These are phyloP conservation scores for Cephus sareptanus DNA, from an alignment of 2,888 invertebrate species.

Conservation along the genomic window DNA sequence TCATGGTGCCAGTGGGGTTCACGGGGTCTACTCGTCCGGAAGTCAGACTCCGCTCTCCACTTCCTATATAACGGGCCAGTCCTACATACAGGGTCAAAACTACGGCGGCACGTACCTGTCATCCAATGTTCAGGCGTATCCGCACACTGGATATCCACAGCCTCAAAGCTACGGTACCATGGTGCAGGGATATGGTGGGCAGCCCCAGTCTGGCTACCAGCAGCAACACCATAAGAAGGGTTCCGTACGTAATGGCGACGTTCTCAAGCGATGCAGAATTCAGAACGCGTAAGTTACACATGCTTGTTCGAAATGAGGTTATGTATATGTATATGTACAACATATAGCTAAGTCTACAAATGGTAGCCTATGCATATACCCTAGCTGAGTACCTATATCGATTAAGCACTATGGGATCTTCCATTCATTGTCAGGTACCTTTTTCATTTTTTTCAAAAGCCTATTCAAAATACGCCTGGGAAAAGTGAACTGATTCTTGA, in stretches of 20 bases:
- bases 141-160: slow-evolving; percentile 52
- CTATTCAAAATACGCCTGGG: background rate
- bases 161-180: slow-evolving; percentile 61
- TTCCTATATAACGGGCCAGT: slow-evolving; percentile 63
- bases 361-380: too few species aligned
- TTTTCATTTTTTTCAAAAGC: background rate
- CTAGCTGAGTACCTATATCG: background rate
- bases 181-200: slow-evolving; percentile 61
- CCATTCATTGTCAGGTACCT: background rate
- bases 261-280: slow-evolving; percentile 74
- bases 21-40: slow-evolving; percentile 57
- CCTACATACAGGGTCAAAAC: slow-evolving; percentile 62
- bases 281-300: slow-evolving; percentile 73
- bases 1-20: slow-evolving; percentile 48
- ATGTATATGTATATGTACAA: too few species aligned
- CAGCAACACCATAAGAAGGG: slow-evolving; percentile 75
- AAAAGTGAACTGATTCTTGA: background rate
- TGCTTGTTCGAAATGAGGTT: background rate
- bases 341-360: too few species aligned
- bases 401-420: background rate
- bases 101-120: slow-evolving; percentile 55
- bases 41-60: slow-evolving; percentile 59
- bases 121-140: slow-evolving; percentile 52
- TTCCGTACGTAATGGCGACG: slow-evolving; percentile 74
- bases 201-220: slow-evolving; percentile 56